phyloP scores from a whole-genome alignment of 1,140 invertebrate species.

The Calycopis cecrops region DNA sequence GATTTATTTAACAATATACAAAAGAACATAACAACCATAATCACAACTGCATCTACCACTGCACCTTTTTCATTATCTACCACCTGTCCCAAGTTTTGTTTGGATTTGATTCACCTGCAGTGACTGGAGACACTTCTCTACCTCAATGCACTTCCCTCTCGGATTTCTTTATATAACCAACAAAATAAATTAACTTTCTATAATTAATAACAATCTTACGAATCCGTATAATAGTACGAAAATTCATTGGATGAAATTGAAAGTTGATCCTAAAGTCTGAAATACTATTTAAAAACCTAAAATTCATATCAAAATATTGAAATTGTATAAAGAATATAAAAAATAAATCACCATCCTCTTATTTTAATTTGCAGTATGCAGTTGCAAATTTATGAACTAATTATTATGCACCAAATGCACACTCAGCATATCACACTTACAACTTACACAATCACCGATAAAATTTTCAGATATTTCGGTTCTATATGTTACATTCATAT shows the following conservation, averaged over 20 bases:
- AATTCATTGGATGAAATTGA: too few species aligned
- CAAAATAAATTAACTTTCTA: too few species aligned
- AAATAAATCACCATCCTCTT: too few species aligned
- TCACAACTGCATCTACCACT: neutral
- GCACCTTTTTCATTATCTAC: neutral
- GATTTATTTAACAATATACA: conserved; percentile 18
- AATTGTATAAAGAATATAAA: too few species aligned
- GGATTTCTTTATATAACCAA: too few species aligned
- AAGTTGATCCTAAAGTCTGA: too few species aligned
- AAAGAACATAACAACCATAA: conserved; percentile 3
- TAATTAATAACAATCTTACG: too few species aligned
- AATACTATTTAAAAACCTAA: too few species aligned
- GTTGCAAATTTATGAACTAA: neutral
- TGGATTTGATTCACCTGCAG: conserved; percentile 3
- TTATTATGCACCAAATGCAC: neutral
- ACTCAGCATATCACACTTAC: conserved; percentile 6
- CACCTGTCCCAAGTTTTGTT: neutral
- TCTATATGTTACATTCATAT: conserved; percentile 24
- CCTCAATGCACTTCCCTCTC: too few species aligned
- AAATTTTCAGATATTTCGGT: conserved; percentile 13
- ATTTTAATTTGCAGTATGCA: too few species aligned
- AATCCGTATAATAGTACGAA: too few species aligned
- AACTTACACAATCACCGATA: conserved; percentile 15
- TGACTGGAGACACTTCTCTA: neutral
- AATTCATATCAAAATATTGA: too few species aligned